Percentiles rank a stretch among this genome's conserved stretches.
phyloP scores from a whole-genome alignment of 2,888 invertebrate genomes.

The Charanyca ferruginea region DNA sequence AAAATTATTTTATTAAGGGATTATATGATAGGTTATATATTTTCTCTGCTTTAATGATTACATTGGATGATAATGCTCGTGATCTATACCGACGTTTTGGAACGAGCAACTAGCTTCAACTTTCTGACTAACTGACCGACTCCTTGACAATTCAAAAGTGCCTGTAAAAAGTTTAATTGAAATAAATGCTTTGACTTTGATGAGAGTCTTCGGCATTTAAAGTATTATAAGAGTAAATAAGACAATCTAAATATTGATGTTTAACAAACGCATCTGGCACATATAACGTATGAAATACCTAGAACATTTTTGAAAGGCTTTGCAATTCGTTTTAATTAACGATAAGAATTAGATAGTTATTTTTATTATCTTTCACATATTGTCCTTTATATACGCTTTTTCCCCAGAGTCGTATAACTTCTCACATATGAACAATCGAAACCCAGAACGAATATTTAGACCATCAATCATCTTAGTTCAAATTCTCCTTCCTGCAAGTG shows the following conservation, averaged over 20 bases:
- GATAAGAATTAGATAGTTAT: too few species aligned
- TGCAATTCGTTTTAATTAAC: too few species aligned
- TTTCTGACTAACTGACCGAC: too few species aligned
- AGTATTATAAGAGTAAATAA: neutral
- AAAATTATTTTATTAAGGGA: constrained; percentile 39
- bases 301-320: neutral
- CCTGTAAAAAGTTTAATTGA: too few species aligned
- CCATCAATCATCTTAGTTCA: constrained; percentile 84
- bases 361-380: constrained; percentile 8
- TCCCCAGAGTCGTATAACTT: constrained; percentile 88
- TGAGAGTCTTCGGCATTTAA: too few species aligned
- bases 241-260: neutral
- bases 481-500: constrained; percentile 81
- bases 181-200: too few species aligned
- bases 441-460: constrained; percentile 71
- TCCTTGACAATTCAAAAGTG: too few species aligned
- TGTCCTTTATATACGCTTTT: constrained; percentile 39
- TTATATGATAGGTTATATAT: neutral
- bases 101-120: too few species aligned
- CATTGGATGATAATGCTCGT: too few species aligned
- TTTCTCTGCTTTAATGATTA: neutral
- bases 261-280: too few species aligned
- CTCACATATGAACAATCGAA: constrained; percentile 76
- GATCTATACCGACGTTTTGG: too few species aligned
- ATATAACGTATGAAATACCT: neutral